phyloP scores from a whole-genome alignment of 2,113 vertebrate species.

The Callipepla squamata region DNA sequence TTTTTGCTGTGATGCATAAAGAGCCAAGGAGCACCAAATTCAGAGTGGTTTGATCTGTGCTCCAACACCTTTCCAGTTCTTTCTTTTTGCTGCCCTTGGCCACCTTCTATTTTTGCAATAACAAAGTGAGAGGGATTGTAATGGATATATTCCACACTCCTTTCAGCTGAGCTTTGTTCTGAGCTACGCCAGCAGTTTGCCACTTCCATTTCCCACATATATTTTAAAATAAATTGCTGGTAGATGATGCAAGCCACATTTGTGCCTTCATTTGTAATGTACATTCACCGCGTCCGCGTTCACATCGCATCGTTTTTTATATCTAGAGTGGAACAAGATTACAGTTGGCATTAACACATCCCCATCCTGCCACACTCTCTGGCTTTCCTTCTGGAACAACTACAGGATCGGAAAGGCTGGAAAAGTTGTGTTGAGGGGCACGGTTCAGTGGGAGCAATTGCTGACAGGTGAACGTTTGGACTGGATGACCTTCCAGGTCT shows the following conservation, averaged over 20 bases:
- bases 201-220: neutral
- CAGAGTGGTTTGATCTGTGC: neutral
- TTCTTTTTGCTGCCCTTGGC: neutral
- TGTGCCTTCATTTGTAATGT: neutral
- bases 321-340: neutral
- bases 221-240: neutral
- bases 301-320: neutral
- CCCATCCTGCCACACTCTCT: neutral
- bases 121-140: neutral
- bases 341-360: neutral
- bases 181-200: neutral
- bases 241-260: neutral
- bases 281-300: constrained; percentile 10
- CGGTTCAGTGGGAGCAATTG: no score
- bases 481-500: no score
- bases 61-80: neutral
- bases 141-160: neutral
- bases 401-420: neutral
- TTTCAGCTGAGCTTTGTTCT: neutral
- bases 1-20: neutral
- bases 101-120: constrained; percentile 21
- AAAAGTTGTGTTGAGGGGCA: no score
- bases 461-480: no score
- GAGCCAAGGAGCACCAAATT: neutral
- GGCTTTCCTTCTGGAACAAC: neutral